A percentile compares a stretch with the other conserved stretches of the same genome.
Conservation (phyloP, 2,888 invertebrate species). For the Flexamia atlantica region DNA sequence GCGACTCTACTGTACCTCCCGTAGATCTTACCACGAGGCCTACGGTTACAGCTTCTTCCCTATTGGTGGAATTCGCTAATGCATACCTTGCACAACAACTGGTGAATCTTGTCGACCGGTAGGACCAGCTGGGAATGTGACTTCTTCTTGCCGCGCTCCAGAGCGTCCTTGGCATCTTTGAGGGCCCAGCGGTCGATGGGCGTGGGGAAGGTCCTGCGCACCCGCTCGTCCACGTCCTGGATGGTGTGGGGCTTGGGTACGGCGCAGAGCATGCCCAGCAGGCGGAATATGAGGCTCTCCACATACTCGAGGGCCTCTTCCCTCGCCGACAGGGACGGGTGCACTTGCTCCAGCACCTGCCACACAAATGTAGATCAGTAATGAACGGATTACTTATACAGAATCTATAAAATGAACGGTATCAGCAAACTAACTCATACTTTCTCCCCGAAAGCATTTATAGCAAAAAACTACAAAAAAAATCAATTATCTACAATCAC, state of each 20-base stretch:
- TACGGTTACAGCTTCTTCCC: no score
- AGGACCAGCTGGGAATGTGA: slow-evolving; percentile 80
- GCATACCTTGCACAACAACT: slow-evolving; percentile 88
- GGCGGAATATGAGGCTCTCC: slow-evolving; percentile 92
- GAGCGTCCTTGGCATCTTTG: slow-evolving; percentile 90
- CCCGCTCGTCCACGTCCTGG: slow-evolving; percentile 95
- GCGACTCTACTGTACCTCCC: no score
- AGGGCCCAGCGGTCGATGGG: slow-evolving; percentile 97
- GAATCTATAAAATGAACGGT: no score
- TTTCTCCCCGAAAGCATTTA: no score
- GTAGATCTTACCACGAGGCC: no score
- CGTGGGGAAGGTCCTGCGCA: slow-evolving; percentile 94
- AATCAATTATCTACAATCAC: no score
- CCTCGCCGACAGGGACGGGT: slow-evolving; percentile 90
- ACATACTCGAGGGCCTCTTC: slow-evolving; percentile 96
- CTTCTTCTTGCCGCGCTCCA: slow-evolving; percentile 85
- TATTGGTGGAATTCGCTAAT: no score
- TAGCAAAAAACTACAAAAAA: no score
- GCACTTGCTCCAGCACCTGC: slow-evolving; percentile 94
- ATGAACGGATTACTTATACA: no score
- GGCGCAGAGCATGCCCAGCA: slow-evolving; percentile 93
- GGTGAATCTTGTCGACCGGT: slow-evolving; percentile 94
- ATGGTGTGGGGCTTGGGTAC: slow-evolving; percentile 87
- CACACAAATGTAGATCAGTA: no score
- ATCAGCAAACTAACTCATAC: no score